phyloP scores from a whole-genome alignment of 2,797 vertebrate species.

The Novumbra hubbsi region DNA sequence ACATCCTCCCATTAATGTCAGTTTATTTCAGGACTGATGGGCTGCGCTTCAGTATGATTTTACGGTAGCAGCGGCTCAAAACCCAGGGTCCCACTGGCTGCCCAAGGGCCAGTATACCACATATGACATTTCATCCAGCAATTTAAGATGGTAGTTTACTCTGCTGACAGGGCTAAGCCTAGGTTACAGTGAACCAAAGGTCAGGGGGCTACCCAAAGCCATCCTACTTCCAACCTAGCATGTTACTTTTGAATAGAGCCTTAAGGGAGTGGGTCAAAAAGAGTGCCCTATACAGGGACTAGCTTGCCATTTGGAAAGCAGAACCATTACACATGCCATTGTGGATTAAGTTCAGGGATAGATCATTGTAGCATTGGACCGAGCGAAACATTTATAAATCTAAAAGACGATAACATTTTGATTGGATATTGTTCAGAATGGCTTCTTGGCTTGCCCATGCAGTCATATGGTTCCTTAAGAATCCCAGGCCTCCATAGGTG shows the following conservation, averaged over 20 bases:
- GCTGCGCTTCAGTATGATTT: slow-evolving; percentile 21
- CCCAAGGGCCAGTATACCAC: slow-evolving; percentile 30
- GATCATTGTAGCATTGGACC: slow-evolving; percentile 13
- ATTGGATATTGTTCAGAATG: slow-evolving; percentile 19
- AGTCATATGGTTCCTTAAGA: slow-evolving; percentile 20
- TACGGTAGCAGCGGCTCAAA: slow-evolving; percentile 34
- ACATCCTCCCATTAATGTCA: slow-evolving; percentile 38
- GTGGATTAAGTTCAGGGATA: slow-evolving; percentile 28
- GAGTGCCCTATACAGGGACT: background rate
- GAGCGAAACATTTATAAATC: slow-evolving; percentile 34
- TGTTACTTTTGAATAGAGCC: background rate
- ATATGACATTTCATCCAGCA: slow-evolving; percentile 4
- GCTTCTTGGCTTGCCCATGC: slow-evolving; percentile 9
- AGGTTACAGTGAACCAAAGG: slow-evolving; percentile 41
- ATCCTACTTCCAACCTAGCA: background rate
- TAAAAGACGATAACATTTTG: slow-evolving; percentile 29
- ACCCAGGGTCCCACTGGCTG: slow-evolving; percentile 14
- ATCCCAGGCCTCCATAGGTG: slow-evolving; percentile 57
- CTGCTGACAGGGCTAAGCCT: slow-evolving; percentile 36
- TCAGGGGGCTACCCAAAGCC: slow-evolving; percentile 3
- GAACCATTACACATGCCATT: background rate
- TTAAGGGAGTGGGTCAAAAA: background rate
- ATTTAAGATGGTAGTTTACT: slow-evolving; percentile 34
- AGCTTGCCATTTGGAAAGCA: background rate
- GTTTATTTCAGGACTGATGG: slow-evolving; percentile 32